These are phyloP conservation scores for Eudorcas thomsonii DNA, from an alignment of 2,113 vertebrate genomes.

Conservation along the genomic window DNA sequence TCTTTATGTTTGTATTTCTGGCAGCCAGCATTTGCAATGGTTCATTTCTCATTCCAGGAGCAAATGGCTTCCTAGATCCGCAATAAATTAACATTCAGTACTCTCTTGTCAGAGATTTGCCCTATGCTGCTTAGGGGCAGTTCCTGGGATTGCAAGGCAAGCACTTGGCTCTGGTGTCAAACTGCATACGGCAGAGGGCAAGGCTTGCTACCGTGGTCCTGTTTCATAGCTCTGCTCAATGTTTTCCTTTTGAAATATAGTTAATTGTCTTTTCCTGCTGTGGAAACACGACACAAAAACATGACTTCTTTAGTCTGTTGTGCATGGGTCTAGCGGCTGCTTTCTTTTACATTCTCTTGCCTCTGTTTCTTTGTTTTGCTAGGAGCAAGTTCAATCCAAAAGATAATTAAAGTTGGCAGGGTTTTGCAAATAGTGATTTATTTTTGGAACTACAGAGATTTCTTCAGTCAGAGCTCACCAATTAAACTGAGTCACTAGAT, in stretches of 20 bases:
- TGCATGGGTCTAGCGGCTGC: not conserved
- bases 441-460: constrained; percentile 29
- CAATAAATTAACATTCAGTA: constrained; percentile 18
- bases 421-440: constrained; percentile 49
- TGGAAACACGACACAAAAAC: not conserved
- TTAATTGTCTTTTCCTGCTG: constrained; percentile 19
- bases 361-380: constrained; percentile 26
- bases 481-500: not conserved
- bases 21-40: not conserved
- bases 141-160: not conserved
- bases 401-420: constrained; percentile 22
- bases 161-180: not conserved
- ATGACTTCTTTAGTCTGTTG: not conserved
- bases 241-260: constrained; percentile 9
- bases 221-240: not conserved
- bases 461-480: constrained; percentile 23
- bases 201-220: not conserved
- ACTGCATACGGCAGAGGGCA: not conserved
- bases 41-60: constrained; percentile 30
- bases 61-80: not conserved
- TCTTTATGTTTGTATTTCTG: not conserved
- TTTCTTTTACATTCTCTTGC: constrained; percentile 19
- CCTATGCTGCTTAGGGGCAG: not conserved
- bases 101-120: not conserved
- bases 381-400: constrained; percentile 27